These are phyloP conservation scores for Pseudococcus viburni DNA, from an alignment of 2,888 invertebrate genomes.

Conservation along the genomic window DNA sequence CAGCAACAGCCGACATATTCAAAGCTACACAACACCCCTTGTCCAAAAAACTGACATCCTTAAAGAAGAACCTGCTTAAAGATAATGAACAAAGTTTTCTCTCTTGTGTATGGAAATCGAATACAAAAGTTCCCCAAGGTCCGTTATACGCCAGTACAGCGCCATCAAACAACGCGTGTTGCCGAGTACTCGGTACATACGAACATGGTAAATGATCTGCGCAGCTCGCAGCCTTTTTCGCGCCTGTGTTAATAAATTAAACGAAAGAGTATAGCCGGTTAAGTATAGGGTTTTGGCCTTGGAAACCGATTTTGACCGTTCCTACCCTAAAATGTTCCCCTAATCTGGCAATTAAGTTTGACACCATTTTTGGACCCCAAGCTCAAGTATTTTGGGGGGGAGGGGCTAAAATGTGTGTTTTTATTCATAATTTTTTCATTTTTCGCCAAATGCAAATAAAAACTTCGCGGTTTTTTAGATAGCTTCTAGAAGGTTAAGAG, in stretches of 20 bases:
- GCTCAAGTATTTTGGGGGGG: no score
- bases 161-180: background rate
- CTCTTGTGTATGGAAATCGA: constrained; percentile 49
- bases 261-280: no score
- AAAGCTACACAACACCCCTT: background rate
- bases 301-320: no score
- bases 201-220: constrained; percentile 2
- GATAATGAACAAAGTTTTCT: constrained; percentile 52
- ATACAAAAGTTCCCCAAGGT: constrained; percentile 25
- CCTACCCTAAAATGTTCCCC: no score
- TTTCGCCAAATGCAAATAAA: no score
- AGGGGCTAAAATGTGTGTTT: no score
- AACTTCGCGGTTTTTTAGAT: no score
- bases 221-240: background rate
- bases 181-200: background rate
- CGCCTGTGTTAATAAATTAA: constrained; percentile 10
- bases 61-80: constrained; percentile 27
- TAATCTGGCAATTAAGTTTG: no score
- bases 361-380: no score
- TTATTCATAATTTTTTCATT: no score
- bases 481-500: no score
- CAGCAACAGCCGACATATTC: background rate
- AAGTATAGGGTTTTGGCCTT: no score
- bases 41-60: constrained; percentile 17
- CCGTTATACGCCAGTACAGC: background rate